phyloP scores from a whole-genome alignment of 2,113 vertebrate species.

The Nycticryphes semicollaris region DNA sequence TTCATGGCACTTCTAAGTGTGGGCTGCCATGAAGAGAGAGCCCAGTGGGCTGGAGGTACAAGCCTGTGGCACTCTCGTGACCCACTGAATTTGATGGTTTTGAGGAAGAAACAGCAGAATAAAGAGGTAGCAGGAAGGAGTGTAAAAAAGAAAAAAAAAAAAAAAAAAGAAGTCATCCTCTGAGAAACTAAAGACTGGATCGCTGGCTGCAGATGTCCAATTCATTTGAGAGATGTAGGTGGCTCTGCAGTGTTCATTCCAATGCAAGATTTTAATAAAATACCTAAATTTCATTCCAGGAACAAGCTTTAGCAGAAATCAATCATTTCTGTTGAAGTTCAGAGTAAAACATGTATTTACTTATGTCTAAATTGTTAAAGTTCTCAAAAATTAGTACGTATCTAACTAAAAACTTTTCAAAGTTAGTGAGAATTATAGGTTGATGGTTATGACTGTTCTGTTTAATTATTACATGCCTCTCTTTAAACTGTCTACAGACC shows the following conservation, averaged over 20 bases:
- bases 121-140: neutral
- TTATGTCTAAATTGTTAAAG: neutral
- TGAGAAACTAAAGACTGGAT: neutral
- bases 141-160: neutral
- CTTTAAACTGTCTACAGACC: neutral
- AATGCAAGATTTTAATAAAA: neutral
- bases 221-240: neutral
- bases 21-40: neutral
- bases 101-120: neutral
- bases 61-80: neutral
- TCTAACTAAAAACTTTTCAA: neutral
- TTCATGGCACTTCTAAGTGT: neutral
- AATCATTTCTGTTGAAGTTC: neutral
- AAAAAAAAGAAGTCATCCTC: neutral
- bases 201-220: neutral
- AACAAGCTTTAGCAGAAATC: neutral
- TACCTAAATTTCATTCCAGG: neutral
- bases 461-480: neutral
- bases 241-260: neutral
- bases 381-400: neutral
- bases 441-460: neutral
- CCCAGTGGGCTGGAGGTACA: neutral
- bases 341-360: neutral
- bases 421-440: neutral
- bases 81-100: neutral